Base-by-base conservation (phyloP, 2,888 invertebrate species). In the Oscheius onirici region DNA sequence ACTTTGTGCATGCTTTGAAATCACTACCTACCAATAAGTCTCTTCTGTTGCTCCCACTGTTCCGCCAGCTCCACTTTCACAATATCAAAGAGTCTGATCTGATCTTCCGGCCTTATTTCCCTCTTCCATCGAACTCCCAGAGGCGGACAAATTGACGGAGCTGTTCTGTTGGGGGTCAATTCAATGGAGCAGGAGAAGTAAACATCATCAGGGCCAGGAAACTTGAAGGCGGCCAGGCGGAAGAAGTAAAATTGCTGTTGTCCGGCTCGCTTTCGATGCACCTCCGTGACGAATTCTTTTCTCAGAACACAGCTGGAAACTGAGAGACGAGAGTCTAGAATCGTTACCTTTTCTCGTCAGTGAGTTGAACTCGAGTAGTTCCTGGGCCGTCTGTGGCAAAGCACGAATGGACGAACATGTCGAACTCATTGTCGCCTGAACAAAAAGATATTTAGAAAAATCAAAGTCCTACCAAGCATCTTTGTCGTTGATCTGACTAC, bases 101-200 rank as follows among this genome's bases (percentile, higher is more conserved):
- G 72, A 1, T 75, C 52, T 3, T 26, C 40, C 13, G 34, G 20
- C 13, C 22, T 58, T 11, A 60, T 28, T 43, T 69, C 51, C 17
- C 55, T 61, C 17, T 65, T 49, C 46, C 71, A 28, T 11, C 72
- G 67, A 28, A 60, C 57, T 13, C 73, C 22, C 15, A 46, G 8
- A 3, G 26, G 17, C 15, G 28, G 22, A 57, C 68, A 43, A 57
- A 41, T 44, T 22, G 81, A 84, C 22, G 84, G 80, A 26, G 84
- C 84, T 43, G 75, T 72, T 72, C 77, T 80, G 46, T 71, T 75
- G 8, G 80, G 80, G 43, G 87, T 87, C 51, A 86, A 72, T 68
- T 87, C 87, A 26, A 87, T 85, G 2, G 84, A 81, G 65, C 87
- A 87, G 8, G 85, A 83, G 73, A 87, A 87, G 74, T 86, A 87